Percentiles rank a stretch among this genome's conserved stretches.
Conservation (phyloP, 2,888 invertebrate genomes). For the Eurytoma adleriae region DNA sequence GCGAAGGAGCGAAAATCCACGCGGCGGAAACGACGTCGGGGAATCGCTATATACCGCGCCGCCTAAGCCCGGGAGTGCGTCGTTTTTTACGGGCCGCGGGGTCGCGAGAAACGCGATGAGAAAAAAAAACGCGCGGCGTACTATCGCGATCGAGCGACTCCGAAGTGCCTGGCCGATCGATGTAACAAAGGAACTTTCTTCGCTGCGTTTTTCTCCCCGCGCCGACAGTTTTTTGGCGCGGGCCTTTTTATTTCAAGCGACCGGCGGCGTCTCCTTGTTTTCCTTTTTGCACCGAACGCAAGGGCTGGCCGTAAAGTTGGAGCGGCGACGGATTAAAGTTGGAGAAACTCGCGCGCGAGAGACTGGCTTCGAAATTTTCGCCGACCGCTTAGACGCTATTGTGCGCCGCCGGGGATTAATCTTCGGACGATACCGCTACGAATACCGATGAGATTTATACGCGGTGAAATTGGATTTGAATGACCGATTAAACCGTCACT, state of each 20-base stretch:
- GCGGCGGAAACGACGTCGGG: neutral
- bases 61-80: constrained; percentile 20
- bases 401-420: constrained; percentile 26
- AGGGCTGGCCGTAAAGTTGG: constrained; percentile 22
- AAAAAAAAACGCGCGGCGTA: neutral
- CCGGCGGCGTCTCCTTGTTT: neutral
- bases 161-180: constrained; percentile 16
- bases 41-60: neutral
- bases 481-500: neutral
- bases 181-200: constrained; percentile 36
- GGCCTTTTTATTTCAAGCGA: neutral
- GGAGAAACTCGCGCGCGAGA: neutral
- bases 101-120: constrained; percentile 15
- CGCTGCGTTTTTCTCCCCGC: neutral
- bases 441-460: neutral
- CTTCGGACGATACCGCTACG: neutral
- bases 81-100: constrained; percentile 10
- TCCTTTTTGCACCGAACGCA: neutral
- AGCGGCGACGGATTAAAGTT: constrained; percentile 37
- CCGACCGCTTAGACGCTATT: neutral
- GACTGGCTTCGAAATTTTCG: constrained; percentile 17
- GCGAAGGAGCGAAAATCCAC: constrained; percentile 16
- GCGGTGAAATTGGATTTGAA: neutral
- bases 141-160: constrained; percentile 20
- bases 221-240: constrained; percentile 10